phyloP scores from a whole-genome alignment of 2,113 vertebrate genomes.

The Talpa occidentalis region DNA sequence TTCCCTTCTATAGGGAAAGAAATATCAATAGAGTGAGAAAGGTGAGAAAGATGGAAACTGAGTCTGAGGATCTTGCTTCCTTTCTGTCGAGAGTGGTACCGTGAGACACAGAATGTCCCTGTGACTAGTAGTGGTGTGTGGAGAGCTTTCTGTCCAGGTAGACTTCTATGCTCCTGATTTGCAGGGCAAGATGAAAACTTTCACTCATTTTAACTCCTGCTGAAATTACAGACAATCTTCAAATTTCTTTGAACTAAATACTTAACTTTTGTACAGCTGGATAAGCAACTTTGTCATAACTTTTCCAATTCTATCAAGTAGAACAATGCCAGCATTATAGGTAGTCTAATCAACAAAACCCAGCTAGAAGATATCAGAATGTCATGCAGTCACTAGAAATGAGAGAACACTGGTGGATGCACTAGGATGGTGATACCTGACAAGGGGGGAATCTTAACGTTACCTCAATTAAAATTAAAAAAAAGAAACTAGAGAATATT shows the following conservation, averaged over 20 bases:
- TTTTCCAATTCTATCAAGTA: background rate
- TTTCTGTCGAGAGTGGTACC: accelerated
- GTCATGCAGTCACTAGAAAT: background rate
- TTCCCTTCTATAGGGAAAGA: background rate
- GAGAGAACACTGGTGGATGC: background rate
- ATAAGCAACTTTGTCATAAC: background rate
- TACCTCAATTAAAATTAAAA: no score
- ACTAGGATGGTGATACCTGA: no score
- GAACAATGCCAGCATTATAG: background rate
- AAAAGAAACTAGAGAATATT: background rate
- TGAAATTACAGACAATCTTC: slow-evolving; percentile 63
- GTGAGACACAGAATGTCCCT: accelerated
- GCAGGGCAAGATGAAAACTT: background rate
- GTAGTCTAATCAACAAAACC: background rate
- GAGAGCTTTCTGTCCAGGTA: background rate
- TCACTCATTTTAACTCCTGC: slow-evolving; percentile 4
- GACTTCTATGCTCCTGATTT: background rate
- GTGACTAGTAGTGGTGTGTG: accelerated
- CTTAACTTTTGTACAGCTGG: slow-evolving; percentile 34
- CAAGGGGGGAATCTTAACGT: no score
- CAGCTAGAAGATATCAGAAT: background rate
- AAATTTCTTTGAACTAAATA: slow-evolving; percentile 63
- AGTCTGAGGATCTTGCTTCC: background rate
- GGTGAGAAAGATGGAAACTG: no score
- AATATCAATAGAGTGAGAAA: background rate